These are phyloP conservation scores for Diogma glabrata DNA, from an alignment of 2,888 invertebrate genomes.

Conservation along the genomic window DNA sequence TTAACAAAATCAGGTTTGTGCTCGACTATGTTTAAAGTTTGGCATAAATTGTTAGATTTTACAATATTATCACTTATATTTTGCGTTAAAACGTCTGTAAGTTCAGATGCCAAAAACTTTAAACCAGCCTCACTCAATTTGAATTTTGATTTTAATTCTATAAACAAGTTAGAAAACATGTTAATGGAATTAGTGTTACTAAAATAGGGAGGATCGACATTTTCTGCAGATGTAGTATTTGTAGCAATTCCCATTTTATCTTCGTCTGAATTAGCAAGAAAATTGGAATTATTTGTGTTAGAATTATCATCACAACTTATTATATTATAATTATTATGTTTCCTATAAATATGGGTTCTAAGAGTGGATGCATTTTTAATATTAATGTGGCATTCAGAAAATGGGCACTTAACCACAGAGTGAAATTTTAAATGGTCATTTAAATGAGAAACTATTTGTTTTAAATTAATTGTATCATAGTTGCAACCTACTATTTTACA, in stretches of 20 bases:
- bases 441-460: background rate
- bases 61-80: background rate
- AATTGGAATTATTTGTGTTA: background rate
- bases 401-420: background rate
- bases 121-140: background rate
- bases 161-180: background rate
- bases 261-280: background rate
- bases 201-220: background rate
- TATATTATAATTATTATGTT: slow-evolving; percentile 3
- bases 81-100: background rate
- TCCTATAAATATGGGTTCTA: background rate
- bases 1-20: too few species aligned
- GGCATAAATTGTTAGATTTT: too few species aligned
- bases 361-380: background rate
- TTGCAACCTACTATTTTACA: background rate
- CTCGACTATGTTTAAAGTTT: too few species aligned
- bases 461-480: background rate
- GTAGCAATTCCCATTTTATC: background rate
- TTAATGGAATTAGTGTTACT: background rate
- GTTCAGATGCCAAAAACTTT: background rate
- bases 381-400: background rate
- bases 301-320: background rate
- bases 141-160: background rate
- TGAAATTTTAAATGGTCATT: background rate
- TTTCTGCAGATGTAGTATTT: background rate